Evolutionary conservation across 2,113 vertebrate species (phyloP).

Genomic region (Eulemur rufifrons): DNA sequence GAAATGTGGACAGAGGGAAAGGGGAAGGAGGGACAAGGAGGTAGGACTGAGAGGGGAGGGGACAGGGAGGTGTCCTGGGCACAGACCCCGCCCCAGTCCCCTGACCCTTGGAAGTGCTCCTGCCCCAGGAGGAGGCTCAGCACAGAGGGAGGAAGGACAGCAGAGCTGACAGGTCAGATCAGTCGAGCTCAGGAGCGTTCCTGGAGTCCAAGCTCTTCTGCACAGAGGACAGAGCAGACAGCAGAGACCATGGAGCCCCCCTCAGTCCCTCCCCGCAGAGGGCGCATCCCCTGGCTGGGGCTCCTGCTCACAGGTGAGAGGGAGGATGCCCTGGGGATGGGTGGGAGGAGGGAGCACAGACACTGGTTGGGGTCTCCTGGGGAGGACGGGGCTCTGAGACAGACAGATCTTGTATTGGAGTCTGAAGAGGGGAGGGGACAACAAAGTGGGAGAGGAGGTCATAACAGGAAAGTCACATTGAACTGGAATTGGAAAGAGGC

Average conservation of each 20-base stretch:
- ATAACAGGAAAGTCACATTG: no score
- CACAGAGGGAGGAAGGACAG: neutral
- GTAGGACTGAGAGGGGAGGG: neutral
- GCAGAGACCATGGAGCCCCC: neutral
- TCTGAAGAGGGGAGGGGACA: neutral
- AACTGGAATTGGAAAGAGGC: neutral
- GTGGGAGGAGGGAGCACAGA: neutral
- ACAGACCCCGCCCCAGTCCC: neutral
- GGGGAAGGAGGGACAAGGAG: neutral
- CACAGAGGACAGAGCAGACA: neutral
- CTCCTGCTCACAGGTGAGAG: constrained; percentile 36
- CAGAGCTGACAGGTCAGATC: rapidly evolving
- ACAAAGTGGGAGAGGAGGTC: no score
- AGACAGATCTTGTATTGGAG: neutral
- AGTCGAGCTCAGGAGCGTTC: rapidly evolving
- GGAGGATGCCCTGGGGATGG: rapidly evolving
- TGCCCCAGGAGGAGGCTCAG: neutral
- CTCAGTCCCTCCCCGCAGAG: neutral
- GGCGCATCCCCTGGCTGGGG: rapidly evolving
- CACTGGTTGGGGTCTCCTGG: neutral
- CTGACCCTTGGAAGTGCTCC: neutral
- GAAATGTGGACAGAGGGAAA: neutral
- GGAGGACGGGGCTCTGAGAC: neutral
- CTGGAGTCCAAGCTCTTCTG: neutral
- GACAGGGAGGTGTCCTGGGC: neutral